phyloP scores from a whole-genome alignment of 2,888 invertebrate species.

The Drosophila formosana region DNA sequence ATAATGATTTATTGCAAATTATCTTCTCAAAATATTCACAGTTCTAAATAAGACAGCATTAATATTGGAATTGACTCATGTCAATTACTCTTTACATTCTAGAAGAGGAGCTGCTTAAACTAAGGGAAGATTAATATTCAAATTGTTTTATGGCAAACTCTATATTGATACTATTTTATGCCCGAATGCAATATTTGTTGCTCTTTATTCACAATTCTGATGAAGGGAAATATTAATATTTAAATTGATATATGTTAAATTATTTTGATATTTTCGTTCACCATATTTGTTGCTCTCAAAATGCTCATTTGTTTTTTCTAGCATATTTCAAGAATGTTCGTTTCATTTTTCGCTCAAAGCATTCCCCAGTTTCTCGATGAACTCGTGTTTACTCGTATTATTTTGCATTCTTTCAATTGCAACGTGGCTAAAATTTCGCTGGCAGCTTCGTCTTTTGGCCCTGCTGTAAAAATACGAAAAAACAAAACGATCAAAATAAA shows the following conservation, averaged over 20 bases:
- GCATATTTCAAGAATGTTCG: conserved; percentile 27
- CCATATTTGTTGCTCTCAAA: background rate
- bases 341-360: conserved; percentile 35
- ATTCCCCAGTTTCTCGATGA: conserved; percentile 8
- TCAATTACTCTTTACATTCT: too few species aligned
- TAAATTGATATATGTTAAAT: too few species aligned
- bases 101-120: too few species aligned
- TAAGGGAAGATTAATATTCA: too few species aligned
- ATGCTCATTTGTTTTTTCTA: conserved; percentile 11
- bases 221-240: too few species aligned
- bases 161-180: too few species aligned
- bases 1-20: too few species aligned
- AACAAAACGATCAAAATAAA: conserved; percentile 6
- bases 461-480: conserved; percentile 9
- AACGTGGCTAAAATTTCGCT: conserved; percentile 23
- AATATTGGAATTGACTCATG: too few species aligned
- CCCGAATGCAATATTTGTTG: too few species aligned
- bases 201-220: too few species aligned
- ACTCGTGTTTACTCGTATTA: conserved; percentile 2
- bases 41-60: too few species aligned
- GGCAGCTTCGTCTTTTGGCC: conserved; percentile 21
- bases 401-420: conserved; percentile 29
- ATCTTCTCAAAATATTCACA: background rate
- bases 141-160: too few species aligned
- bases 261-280: background rate